Percentiles rank a stretch among this genome's conserved stretches.
Evolutionary conservation across 2,113 vertebrate species (phyloP).

Genomic region (Manacus vitellinus): DNA sequence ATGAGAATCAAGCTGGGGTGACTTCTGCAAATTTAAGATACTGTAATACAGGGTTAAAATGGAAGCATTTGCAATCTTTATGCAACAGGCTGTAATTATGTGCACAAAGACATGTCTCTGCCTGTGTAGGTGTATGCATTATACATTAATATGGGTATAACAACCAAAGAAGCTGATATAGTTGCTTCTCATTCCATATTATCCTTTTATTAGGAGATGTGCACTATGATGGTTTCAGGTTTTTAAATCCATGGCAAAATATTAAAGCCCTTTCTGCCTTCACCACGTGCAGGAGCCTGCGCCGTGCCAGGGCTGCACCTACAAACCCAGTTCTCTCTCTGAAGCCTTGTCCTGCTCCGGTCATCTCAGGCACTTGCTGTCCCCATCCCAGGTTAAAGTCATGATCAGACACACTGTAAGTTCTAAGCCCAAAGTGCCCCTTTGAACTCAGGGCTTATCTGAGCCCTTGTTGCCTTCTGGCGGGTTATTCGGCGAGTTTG

Average conservation of each 20-base stretch:
- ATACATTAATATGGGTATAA: neutral
- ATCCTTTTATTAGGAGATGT: neutral
- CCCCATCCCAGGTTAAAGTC: neutral
- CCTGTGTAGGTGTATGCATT: neutral
- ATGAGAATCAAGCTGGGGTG: neutral
- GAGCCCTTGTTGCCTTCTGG: neutral
- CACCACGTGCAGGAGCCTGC: fast-evolving
- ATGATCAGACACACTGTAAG: neutral
- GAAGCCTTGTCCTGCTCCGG: neutral
- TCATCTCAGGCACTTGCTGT: neutral
- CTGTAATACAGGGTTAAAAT: neutral
- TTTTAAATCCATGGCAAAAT: neutral
- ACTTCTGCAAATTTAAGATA: neutral
- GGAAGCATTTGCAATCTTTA: neutral
- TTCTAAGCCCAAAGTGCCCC: neutral
- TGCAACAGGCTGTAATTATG: neutral
- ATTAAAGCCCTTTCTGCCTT: neutral
- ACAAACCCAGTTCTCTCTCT: neutral
- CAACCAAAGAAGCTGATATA: neutral
- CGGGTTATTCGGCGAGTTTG: neutral
- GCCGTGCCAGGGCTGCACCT: neutral
- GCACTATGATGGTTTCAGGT: neutral
- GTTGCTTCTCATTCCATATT: neutral
- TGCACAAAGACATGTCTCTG: neutral
- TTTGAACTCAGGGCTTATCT: conserved; percentile 8